These are phyloP conservation scores for Stenolophus ochropezus DNA, from an alignment of 2,888 invertebrate species.

Conservation along the genomic window DNA sequence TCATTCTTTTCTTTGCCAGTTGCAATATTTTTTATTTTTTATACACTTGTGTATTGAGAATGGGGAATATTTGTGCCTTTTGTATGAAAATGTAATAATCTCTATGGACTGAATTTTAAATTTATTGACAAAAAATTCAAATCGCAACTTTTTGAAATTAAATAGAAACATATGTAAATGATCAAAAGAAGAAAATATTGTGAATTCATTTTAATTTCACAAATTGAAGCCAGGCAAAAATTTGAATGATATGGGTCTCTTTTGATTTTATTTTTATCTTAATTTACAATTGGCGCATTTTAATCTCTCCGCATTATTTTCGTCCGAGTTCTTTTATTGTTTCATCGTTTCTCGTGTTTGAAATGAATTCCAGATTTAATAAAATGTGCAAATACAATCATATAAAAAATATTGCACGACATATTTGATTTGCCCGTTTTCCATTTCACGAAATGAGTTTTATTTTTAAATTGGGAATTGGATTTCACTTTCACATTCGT, in stretches of 20 bases:
- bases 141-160: too few species aligned
- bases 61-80: neutral
- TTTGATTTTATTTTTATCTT: neutral
- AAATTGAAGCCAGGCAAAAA: neutral
- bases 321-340: constrained; percentile 7
- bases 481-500: constrained; percentile 8
- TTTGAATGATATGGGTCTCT: neutral
- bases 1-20: neutral
- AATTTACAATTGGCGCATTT: neutral
- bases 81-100: too few species aligned
- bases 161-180: too few species aligned
- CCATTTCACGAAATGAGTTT: neutral
- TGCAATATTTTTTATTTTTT: neutral
- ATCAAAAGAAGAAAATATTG: neutral
- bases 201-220: neutral
- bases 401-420: constrained; percentile 14
- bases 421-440: constrained; percentile 27
- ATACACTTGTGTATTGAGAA: neutral
- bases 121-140: too few species aligned
- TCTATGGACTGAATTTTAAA: too few species aligned
- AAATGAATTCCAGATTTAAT: constrained; percentile 24
- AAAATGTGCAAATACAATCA: constrained; percentile 32
- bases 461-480: neutral
- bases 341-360: constrained; percentile 10
- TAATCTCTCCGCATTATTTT: constrained; percentile 1